Conservation (phyloP, 2,888 invertebrate genomes). For the Drosophila rubida region DNA sequence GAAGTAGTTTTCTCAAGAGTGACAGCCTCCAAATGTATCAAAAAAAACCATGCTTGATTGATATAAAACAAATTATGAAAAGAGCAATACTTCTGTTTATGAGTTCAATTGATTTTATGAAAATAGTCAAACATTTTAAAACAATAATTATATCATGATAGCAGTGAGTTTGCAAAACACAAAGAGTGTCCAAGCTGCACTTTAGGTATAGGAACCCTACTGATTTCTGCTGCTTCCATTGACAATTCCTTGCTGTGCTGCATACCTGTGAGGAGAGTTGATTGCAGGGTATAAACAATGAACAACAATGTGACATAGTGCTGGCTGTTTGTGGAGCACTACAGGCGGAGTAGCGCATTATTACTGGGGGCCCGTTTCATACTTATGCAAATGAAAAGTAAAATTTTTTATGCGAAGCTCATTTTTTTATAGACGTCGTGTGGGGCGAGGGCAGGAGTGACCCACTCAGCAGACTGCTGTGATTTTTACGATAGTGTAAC, state of each 20-base stretch:
- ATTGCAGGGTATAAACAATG: slow-evolving; percentile 31
- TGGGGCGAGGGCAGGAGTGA: slow-evolving; percentile 17
- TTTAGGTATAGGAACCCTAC: no score
- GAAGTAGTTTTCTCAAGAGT: no score
- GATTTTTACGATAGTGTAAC: slow-evolving; percentile 46
- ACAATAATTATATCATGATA: no score
- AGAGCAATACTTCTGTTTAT: no score
- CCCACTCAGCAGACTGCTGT: slow-evolving; percentile 48
- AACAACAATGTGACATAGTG: slow-evolving; percentile 31
- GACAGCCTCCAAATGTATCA: no score
- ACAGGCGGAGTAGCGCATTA: slow-evolving; percentile 22
- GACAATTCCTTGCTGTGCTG: no score
- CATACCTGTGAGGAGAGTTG: not conserved
- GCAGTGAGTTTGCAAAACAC: no score
- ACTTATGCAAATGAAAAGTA: slow-evolving; percentile 75
- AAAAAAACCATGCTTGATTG: no score
- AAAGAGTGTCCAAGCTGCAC: no score
- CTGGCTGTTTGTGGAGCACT: slow-evolving; percentile 20
- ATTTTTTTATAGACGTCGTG: slow-evolving; percentile 45
- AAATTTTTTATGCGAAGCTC: slow-evolving; percentile 61
- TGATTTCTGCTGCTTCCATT: not conserved
- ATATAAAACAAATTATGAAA: no score
- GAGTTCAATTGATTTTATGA: no score
- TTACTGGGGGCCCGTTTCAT: slow-evolving; percentile 29
- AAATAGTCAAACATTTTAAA: no score